These are phyloP conservation scores for Crotalus helleri DNA, from an alignment of 2,113 vertebrate species.

Conservation along the genomic window DNA sequence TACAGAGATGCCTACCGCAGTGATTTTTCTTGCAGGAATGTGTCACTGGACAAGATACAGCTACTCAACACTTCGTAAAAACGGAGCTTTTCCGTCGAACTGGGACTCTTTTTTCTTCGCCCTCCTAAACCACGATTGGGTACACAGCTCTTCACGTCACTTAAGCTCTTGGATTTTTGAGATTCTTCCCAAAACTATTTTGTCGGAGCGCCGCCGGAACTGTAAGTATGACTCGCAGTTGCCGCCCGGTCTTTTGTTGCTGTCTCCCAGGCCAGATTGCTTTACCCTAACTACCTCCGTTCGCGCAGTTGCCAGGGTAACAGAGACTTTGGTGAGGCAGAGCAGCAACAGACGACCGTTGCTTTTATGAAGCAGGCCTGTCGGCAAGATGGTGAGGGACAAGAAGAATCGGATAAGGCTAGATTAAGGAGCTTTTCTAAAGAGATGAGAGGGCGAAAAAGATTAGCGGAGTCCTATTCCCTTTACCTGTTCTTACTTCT, in stretches of 20 bases:
- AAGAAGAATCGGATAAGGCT: rapidly evolving
- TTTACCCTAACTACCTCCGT: slow-evolving; percentile 5
- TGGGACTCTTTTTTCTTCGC: neutral
- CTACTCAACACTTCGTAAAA: too few species aligned
- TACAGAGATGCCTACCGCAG: neutral
- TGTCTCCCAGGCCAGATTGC: neutral
- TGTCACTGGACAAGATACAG: neutral
- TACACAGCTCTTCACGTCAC: neutral
- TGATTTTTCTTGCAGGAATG: neutral
- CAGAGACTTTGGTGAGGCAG: slow-evolving; percentile 5
- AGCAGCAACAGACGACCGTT: neutral
- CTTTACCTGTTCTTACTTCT: neutral
- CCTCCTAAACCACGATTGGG: neutral
- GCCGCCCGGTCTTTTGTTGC: slow-evolving; percentile 18
- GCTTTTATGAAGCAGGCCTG: neutral
- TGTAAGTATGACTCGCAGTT: rapidly evolving
- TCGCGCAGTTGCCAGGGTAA: slow-evolving; percentile 41
- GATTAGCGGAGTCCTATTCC: too few species aligned
- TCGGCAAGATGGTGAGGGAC: slow-evolving; percentile 50
- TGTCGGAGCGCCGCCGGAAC: slow-evolving; percentile 32
- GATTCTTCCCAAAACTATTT: neutral
- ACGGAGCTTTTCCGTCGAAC: rapidly evolving
- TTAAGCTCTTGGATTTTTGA: neutral
- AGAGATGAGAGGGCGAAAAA: rapidly evolving
- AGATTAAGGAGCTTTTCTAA: rapidly evolving